Evolutionary conservation across 1,140 invertebrate genomes (phyloP).

Genomic region (Papilio dardanus): DNA sequence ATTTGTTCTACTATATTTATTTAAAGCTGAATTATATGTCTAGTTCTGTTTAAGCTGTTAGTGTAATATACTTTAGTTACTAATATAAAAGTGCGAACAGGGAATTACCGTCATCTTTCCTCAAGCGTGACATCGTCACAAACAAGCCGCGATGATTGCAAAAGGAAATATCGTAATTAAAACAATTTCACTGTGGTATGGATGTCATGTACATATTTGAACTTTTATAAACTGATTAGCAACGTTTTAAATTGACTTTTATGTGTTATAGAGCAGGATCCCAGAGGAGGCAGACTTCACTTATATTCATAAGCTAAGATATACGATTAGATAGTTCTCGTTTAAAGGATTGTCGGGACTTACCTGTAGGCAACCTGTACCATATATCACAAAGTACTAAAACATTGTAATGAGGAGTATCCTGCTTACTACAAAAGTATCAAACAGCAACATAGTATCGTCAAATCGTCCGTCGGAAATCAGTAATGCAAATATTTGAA

Average conservation of each 20-base stretch:
- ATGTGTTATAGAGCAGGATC: too few relatives aligned
- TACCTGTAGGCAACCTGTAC: too few relatives aligned
- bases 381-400: too few relatives aligned
- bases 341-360: too few relatives aligned
- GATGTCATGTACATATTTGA: not conserved
- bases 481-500: conserved; percentile 28
- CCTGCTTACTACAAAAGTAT: not conserved
- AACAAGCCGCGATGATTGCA: not conserved
- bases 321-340: too few relatives aligned
- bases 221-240: not conserved
- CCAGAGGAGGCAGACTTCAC: too few relatives aligned
- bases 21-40: too few relatives aligned
- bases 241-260: not conserved
- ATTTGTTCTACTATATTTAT: too few relatives aligned
- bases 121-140: not conserved
- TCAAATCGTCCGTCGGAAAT: conserved; percentile 1
- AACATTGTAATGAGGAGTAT: too few relatives aligned
- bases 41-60: too few relatives aligned
- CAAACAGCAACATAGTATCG: not conserved
- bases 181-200: not conserved
- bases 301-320: too few relatives aligned
- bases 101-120: not conserved
- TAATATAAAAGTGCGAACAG: not conserved
- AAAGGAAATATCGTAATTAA: not conserved
- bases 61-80: not conserved